A percentile compares a stretch with the other conserved stretches of the same genome.
Evolutionary conservation across 1,140 invertebrate genomes (phyloP).

Genomic region (Hylaeus volcanicus): DNA sequence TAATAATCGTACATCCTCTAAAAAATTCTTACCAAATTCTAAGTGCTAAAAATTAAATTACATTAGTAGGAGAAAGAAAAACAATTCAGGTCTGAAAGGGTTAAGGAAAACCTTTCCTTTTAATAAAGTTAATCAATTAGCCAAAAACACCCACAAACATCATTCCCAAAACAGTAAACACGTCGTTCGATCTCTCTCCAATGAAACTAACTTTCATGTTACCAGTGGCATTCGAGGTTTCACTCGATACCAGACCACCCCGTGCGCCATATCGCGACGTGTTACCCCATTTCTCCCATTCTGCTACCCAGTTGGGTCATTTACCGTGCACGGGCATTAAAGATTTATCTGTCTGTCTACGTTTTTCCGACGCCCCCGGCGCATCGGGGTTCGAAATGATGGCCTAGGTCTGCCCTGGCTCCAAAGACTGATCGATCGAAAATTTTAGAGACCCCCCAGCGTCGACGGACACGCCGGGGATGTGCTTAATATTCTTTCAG

Average conservation of each 20-base stretch:
- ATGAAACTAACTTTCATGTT: too few relatives aligned
- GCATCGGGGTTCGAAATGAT: not conserved
- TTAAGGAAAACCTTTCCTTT: too few relatives aligned
- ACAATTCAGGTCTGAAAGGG: too few relatives aligned
- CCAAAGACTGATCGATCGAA: conserved; percentile 48
- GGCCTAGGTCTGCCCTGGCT: not conserved
- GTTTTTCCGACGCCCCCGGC: conserved; percentile 21
- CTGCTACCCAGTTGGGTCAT: conserved; percentile 38
- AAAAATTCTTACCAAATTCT: too few relatives aligned
- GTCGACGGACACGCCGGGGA: conserved; percentile 19
- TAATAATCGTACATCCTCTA: too few relatives aligned
- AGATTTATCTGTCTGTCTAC: conserved; percentile 52
- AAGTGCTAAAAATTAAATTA: too few relatives aligned
- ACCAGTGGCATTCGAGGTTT: too few relatives aligned
- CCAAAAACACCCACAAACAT: too few relatives aligned
- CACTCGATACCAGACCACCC: not conserved
- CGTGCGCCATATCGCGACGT: conserved; percentile 8
- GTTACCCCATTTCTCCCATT: conserved; percentile 24
- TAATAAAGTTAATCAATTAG: too few relatives aligned
- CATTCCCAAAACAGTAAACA: too few relatives aligned
- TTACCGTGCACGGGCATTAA: conserved; percentile 20
- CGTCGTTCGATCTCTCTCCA: too few relatives aligned
- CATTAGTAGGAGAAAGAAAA: too few relatives aligned
- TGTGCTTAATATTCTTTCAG: conserved; percentile 55
- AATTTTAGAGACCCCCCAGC: conserved; percentile 47